Percentiles rank a stretch among this genome's conserved stretches.
Conservation (phyloP, 2,888 invertebrate genomes). For the Ormyrus rosae region DNA sequence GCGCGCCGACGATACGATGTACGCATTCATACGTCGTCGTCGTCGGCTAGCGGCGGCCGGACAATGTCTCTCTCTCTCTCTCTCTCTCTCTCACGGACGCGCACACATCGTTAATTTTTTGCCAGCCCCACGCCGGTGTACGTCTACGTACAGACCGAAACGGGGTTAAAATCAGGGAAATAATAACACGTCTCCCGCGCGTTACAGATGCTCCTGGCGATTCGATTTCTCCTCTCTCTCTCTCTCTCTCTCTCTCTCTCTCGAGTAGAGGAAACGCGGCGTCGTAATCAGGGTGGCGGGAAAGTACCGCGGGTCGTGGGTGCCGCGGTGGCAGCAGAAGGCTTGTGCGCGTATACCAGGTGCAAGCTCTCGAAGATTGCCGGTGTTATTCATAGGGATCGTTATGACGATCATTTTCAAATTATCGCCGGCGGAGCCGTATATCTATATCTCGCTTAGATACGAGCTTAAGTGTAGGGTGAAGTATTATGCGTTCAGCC, state of each 20-base stretch:
- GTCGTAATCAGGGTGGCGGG: slow-evolving; percentile 44
- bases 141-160: slow-evolving; percentile 2
- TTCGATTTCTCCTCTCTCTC: slow-evolving; percentile 1
- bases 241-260: not conserved
- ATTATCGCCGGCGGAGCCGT: slow-evolving; percentile 44
- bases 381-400: slow-evolving; percentile 48
- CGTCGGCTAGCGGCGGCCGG: slow-evolving; percentile 29
- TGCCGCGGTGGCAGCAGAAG: slow-evolving; percentile 35
- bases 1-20: slow-evolving; percentile 18
- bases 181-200: slow-evolving; percentile 13
- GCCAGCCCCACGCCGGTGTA: not conserved
- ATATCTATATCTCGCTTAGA: slow-evolving; percentile 22
- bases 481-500: not conserved
- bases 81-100: slow-evolving; percentile 3
- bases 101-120: slow-evolving; percentile 12
- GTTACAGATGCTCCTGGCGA: slow-evolving; percentile 27
- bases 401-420: slow-evolving; percentile 57
- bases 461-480: slow-evolving; percentile 39
- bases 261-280: not conserved
- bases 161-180: slow-evolving; percentile 35
- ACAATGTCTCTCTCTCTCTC: slow-evolving; percentile 33
- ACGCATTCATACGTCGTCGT: not conserved
- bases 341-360: slow-evolving; percentile 42
- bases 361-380: slow-evolving; percentile 50
- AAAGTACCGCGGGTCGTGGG: slow-evolving; percentile 30